These are phyloP conservation scores for Cathartes aura DNA, from an alignment of 2,113 vertebrate species.

Conservation along the genomic window DNA sequence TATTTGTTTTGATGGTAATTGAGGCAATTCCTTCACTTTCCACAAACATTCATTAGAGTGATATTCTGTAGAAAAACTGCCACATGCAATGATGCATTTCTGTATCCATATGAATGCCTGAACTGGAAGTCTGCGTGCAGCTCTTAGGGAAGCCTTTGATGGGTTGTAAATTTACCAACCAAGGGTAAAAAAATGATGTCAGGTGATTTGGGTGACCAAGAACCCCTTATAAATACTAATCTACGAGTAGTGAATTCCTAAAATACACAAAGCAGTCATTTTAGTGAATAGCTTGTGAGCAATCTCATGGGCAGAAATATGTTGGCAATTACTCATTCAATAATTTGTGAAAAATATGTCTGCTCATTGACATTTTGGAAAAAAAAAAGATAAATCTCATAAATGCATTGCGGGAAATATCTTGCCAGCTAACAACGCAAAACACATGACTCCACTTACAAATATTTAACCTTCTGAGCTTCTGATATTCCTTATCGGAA, in stretches of 20 bases:
- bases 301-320: not conserved
- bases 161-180: not conserved
- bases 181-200: not conserved
- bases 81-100: constrained; percentile 10
- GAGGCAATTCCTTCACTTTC: constrained; percentile 56
- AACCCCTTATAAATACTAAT: not conserved
- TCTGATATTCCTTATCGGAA: not conserved
- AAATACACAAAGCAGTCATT: not conserved
- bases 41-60: constrained; percentile 56
- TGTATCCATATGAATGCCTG: constrained; percentile 13
- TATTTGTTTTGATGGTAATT: constrained; percentile 65
- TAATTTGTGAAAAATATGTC: constrained; percentile 27
- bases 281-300: constrained; percentile 10
- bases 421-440: not conserved
- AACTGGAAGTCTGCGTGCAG: not conserved
- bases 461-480: not conserved
- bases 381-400: not conserved
- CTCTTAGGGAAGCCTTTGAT: not conserved
- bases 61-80: constrained; percentile 51
- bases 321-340: constrained; percentile 12
- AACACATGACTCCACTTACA: not conserved
- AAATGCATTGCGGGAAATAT: not conserved
- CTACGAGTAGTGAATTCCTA: not conserved
- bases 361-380: not conserved
- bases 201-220: constrained; percentile 1